phyloP scores from a whole-genome alignment of 1,140 invertebrate genomes.

The Lepidotrigona ventralis region DNA sequence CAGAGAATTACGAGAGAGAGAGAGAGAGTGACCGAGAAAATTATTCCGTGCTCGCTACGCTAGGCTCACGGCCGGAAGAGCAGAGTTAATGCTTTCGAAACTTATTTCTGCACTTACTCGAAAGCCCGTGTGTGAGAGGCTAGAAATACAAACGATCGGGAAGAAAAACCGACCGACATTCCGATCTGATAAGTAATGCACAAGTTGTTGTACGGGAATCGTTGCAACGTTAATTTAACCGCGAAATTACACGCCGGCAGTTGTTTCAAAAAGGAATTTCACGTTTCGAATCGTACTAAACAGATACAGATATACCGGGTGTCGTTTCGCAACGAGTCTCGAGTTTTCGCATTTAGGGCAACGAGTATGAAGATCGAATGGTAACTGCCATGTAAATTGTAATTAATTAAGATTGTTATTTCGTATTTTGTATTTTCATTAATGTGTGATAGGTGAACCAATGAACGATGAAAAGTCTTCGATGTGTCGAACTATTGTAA shows the following conservation, averaged over 20 bases:
- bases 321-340: not conserved
- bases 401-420: no score
- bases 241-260: not conserved
- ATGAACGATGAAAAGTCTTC: no score
- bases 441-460: no score
- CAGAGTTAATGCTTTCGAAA: conserved; percentile 43
- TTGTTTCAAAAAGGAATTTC: not conserved
- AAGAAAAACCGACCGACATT: conserved; percentile 26
- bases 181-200: conserved; percentile 22
- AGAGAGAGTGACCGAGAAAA: conserved; percentile 44
- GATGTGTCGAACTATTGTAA: no score
- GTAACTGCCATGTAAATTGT: no score
- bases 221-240: not conserved
- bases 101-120: conserved; percentile 34
- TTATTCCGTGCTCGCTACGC: conserved; percentile 42
- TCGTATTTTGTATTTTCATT: no score
- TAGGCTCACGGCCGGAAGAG: conserved; percentile 54
- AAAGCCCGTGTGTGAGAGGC: not conserved
- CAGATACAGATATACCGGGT: not conserved
- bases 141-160: conserved; percentile 45
- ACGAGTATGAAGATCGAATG: no score
- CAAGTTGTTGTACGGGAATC: conserved; percentile 5
- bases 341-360: not conserved
- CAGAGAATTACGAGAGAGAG: not conserved
- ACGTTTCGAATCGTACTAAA: no score